These are phyloP conservation scores for Physocephala rufipes DNA, from an alignment of 2,888 invertebrate genomes.

Conservation along the genomic window DNA sequence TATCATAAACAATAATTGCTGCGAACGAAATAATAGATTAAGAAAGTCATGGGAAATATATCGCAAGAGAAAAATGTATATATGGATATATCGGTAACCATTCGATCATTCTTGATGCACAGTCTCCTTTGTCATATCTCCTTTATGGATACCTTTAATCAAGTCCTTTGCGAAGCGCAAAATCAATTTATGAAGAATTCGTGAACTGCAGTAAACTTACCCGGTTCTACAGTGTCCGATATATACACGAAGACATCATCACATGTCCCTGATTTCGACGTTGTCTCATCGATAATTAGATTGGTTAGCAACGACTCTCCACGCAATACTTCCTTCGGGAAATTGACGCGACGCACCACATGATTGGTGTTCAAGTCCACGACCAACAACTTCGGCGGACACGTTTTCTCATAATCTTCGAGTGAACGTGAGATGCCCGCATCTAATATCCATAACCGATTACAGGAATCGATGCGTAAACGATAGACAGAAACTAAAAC, in stretches of 20 bases:
- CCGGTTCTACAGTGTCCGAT: constrained; percentile 83
- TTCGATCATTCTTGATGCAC: too few species aligned
- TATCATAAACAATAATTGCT: constrained; percentile 69
- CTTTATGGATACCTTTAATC: too few species aligned
- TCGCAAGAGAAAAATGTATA: too few species aligned
- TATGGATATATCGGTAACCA: too few species aligned
- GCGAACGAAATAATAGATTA: constrained; percentile 14
- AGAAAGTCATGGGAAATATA: too few species aligned
- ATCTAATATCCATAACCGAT: constrained; percentile 84
- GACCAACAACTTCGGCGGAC: constrained; percentile 83
- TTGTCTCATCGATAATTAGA: constrained; percentile 79
- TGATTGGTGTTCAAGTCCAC: constrained; percentile 80
- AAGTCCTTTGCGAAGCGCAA: too few species aligned
- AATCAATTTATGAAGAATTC: too few species aligned
- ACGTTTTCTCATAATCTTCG: constrained; percentile 73
- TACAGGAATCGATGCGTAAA: constrained; percentile 79
- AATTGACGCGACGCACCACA: constrained; percentile 70
- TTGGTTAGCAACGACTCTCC: constrained; percentile 82
- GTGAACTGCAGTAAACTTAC: constrained; percentile 66
- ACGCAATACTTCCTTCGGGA: constrained; percentile 78
- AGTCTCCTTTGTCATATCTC: too few species aligned
- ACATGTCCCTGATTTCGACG: constrained; percentile 72
- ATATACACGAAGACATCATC: constrained; percentile 84
- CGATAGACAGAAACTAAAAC: constrained; percentile 83
- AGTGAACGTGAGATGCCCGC: constrained; percentile 72